Conservation (phyloP, 2,797 vertebrate genomes). For the Sebastes cheni region DNA sequence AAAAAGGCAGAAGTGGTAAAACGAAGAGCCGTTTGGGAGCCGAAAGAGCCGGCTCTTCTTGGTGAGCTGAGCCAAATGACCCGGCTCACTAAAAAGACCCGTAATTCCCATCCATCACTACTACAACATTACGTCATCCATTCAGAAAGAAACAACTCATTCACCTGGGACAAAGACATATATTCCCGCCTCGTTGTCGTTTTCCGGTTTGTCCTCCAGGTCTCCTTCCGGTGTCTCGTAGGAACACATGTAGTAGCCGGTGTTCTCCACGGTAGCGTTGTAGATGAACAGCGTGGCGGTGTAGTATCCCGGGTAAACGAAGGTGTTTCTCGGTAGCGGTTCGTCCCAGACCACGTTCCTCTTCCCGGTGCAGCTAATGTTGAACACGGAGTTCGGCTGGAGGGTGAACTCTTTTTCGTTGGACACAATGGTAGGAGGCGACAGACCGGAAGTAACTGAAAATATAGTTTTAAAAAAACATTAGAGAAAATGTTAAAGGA, state of each 20-base stretch:
- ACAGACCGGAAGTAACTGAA: slow-evolving; percentile 72
- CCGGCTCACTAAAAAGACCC: no score
- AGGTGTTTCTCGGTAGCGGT: slow-evolving; percentile 80
- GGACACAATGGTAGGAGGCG: slow-evolving; percentile 85
- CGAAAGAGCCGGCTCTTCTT: no score
- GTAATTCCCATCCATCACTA: no score
- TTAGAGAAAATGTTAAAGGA: neutral
- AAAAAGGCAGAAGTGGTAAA: no score
- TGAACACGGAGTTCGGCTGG: slow-evolving; percentile 84
- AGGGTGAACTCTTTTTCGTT: slow-evolving; percentile 83
- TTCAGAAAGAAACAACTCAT: neutral
- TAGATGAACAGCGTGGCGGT: slow-evolving; percentile 86
- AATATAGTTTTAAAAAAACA: neutral
- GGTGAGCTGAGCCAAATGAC: no score
- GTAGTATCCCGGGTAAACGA: slow-evolving; percentile 82
- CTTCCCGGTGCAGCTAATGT: slow-evolving; percentile 89
- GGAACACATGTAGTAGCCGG: slow-evolving; percentile 86
- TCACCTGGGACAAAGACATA: slow-evolving; percentile 94
- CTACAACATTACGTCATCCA: neutral
- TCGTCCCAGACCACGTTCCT: slow-evolving; percentile 87
- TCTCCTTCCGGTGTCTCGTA: slow-evolving; percentile 63
- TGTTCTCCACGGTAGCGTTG: slow-evolving; percentile 84
- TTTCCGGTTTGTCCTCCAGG: slow-evolving; percentile 5
- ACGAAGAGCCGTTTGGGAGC: no score
- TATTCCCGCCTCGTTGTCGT: slow-evolving; percentile 80